phyloP scores from a whole-genome alignment of 2,113 vertebrate species.

The Poicephalus meyeri region DNA sequence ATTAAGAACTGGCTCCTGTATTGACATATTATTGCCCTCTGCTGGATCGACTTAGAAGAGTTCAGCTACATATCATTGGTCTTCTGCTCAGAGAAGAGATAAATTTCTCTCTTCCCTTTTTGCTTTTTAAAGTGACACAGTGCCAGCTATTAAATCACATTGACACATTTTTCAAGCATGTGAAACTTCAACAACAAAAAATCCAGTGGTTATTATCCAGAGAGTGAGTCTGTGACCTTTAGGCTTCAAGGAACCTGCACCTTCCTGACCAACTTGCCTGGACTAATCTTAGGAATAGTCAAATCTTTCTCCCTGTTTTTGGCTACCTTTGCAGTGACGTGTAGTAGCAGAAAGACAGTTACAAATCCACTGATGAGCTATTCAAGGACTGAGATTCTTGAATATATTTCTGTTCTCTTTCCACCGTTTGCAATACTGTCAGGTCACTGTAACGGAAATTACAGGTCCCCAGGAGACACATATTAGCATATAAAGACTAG shows the following conservation, averaged over 20 bases:
- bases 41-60: conserved; percentile 56
- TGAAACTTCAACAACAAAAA: background rate
- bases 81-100: background rate
- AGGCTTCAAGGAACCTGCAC: background rate
- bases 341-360: background rate
- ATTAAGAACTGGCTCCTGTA: conserved; percentile 1
- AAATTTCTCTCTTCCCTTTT: background rate
- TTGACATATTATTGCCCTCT: conserved; percentile 67
- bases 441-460: background rate
- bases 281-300: background rate
- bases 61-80: background rate
- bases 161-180: background rate
- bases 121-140: background rate
- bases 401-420: background rate
- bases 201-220: background rate
- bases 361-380: background rate
- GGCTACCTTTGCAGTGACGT: background rate
- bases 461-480: background rate
- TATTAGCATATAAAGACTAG: background rate
- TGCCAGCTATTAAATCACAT: background rate
- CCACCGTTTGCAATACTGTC: background rate
- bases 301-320: background rate
- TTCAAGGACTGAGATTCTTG: background rate
- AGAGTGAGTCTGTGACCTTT: background rate
- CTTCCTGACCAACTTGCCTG: background rate